phyloP scores from a whole-genome alignment of 2,113 vertebrate species.

The Macquaria australasica region DNA sequence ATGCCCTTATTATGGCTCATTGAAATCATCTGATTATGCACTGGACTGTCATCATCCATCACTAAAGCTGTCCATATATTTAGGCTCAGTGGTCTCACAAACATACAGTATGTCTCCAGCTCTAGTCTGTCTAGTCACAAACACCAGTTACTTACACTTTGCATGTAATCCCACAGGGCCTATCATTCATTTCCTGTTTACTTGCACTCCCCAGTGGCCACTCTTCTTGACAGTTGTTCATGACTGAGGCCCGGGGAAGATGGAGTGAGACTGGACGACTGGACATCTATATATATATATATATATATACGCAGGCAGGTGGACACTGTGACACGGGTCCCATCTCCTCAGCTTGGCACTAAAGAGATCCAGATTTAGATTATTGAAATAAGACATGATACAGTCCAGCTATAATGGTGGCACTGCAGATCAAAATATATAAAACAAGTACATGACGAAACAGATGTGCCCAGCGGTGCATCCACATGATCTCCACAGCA shows the following conservation, averaged over 20 bases:
- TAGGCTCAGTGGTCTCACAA: constrained; percentile 8
- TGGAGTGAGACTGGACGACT: constrained; percentile 33
- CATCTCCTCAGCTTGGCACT: neutral
- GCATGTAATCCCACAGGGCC: constrained; percentile 34
- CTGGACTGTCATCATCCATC: constrained; percentile 46
- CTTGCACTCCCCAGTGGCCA: constrained; percentile 13
- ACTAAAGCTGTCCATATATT: constrained; percentile 13
- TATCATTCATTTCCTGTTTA: constrained; percentile 50
- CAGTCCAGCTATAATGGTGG: constrained; percentile 6
- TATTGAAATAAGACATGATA: constrained; percentile 26
- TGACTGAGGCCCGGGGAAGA: constrained; percentile 18
- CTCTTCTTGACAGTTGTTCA: constrained; percentile 29
- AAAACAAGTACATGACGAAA: constrained; percentile 2
- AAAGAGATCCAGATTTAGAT: constrained; percentile 13
- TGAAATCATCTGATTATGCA: constrained; percentile 36
- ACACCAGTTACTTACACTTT: constrained; percentile 1
- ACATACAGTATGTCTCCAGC: neutral
- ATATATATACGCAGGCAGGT: neutral
- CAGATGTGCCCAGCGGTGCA: neutral
- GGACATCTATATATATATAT: constrained; percentile 24
- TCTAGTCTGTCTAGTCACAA: neutral
- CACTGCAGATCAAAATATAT: neutral
- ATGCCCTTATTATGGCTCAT: constrained; percentile 23
- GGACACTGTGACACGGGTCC: constrained; percentile 25
- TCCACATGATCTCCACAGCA: constrained; percentile 1